phyloP scores from a whole-genome alignment of 2,797 vertebrate genomes.

The Halcyon badia region DNA sequence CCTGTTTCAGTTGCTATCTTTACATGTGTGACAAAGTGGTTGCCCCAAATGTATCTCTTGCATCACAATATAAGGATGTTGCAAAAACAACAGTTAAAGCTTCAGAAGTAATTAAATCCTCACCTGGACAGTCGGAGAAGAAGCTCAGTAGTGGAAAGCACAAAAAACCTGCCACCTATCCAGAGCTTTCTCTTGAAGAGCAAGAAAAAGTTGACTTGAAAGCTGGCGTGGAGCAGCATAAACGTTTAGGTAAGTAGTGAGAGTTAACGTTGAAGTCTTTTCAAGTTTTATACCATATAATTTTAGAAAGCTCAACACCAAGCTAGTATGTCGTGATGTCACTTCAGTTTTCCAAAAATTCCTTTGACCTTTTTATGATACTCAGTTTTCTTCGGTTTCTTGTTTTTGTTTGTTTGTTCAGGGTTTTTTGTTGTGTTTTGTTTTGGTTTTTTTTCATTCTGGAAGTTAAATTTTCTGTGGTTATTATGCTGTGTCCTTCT shows the following conservation, averaged over 20 bases:
- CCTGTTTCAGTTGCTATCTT: conserved; percentile 90
- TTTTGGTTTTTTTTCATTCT: not conserved
- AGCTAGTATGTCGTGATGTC: not conserved
- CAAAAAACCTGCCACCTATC: conserved; percentile 78
- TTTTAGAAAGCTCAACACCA: not conserved
- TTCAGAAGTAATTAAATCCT: conserved; percentile 71
- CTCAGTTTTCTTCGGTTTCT: not conserved
- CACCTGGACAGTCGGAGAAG: conserved; percentile 73
- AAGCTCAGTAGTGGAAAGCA: conserved; percentile 71
- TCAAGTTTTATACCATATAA: not conserved
- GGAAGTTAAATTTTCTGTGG: not conserved
- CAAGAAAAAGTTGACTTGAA: conserved; percentile 84
- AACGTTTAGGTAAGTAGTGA: conserved; percentile 76
- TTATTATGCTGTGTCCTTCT: not conserved
- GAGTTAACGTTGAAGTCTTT: not conserved
- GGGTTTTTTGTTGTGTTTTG: not conserved
- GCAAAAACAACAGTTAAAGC: conserved; percentile 71
- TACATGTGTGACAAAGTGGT: conserved; percentile 98
- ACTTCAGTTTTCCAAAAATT: not conserved
- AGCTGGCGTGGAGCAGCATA: conserved; percentile 67
- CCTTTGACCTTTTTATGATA: not conserved
- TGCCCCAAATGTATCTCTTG: conserved; percentile 94
- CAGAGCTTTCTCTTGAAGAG: conserved; percentile 82
- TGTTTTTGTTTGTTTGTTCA: too few relatives aligned
- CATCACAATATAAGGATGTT: conserved; percentile 81